Conservation (phyloP, 64 coral and sea anemone genomes). For the Astreopora myriophthalma region DNA sequence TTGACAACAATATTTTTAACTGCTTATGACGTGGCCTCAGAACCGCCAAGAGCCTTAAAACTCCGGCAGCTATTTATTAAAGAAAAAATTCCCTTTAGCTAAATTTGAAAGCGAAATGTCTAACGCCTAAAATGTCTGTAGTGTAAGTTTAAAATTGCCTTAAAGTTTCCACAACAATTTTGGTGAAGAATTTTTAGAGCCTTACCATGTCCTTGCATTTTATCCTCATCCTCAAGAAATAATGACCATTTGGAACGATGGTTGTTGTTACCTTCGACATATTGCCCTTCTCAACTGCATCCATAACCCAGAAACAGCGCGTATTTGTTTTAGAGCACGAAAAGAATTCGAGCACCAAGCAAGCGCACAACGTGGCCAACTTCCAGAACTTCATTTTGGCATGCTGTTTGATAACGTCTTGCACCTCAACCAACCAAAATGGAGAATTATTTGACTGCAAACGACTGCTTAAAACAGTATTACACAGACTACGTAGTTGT, state of each 20-base stretch:
- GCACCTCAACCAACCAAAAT: not conserved
- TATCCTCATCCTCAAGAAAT: conserved; percentile 56
- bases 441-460: not conserved
- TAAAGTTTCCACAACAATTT: not conserved
- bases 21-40: no score
- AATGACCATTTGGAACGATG: conserved; percentile 29
- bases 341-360: not conserved
- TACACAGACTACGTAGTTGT: no score
- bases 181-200: not conserved
- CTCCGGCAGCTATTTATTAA: no score
- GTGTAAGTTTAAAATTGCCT: not conserved
- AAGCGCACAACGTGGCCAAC: not conserved
- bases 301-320: conserved; percentile 19
- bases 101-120: no score
- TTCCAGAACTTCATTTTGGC: not conserved
- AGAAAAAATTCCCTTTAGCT: no score
- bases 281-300: conserved; percentile 28
- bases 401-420: not conserved
- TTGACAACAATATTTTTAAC: no score
- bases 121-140: not conserved
- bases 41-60: no score
- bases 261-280: not conserved
- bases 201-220: conserved; percentile 29
- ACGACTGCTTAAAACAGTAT: not conserved
- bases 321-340: not conserved